phyloP scores from a whole-genome alignment of 1,140 invertebrate genomes.

The Micrasema longulum region DNA sequence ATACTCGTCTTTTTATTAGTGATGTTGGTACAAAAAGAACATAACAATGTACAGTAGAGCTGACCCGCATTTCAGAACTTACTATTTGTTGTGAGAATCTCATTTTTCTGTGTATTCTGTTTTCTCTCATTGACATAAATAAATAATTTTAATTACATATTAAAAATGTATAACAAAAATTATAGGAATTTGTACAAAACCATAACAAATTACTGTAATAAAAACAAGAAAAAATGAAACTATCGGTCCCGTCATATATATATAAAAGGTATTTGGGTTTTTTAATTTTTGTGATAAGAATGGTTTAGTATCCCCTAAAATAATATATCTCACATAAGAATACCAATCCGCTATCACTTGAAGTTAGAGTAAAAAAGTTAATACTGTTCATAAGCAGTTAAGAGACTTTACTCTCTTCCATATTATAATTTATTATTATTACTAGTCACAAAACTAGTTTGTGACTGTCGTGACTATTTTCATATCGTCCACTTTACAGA shows the following conservation, averaged over 20 bases:
- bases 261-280: slow-evolving; percentile 47
- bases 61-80: slow-evolving; percentile 56
- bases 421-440: slow-evolving; percentile 15
- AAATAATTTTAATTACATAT: slow-evolving; percentile 50
- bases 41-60: slow-evolving; percentile 47
- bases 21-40: slow-evolving; percentile 48
- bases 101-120: slow-evolving; percentile 57
- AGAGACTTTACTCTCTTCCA: not conserved
- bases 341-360: slow-evolving; percentile 19
- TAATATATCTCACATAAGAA: slow-evolving; percentile 41
- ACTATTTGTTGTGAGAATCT: slow-evolving; percentile 70
- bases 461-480: not conserved
- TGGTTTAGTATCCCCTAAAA: slow-evolving; percentile 28
- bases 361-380: slow-evolving; percentile 46
- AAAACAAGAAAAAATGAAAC: slow-evolving; percentile 53
- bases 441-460: not conserved
- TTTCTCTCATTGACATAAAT: slow-evolving; percentile 54
- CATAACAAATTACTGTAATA: slow-evolving; percentile 47
- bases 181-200: slow-evolving; percentile 51
- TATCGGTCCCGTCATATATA: slow-evolving; percentile 53
- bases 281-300: slow-evolving; percentile 25
- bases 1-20: slow-evolving; percentile 52
- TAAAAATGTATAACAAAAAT: slow-evolving; percentile 52
- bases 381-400: slow-evolving; percentile 50
- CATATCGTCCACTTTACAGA: slow-evolving; percentile 28